Evolutionary conservation across 1,140 invertebrate genomes (phyloP).

Genomic region (Drosophila azteca): DNA sequence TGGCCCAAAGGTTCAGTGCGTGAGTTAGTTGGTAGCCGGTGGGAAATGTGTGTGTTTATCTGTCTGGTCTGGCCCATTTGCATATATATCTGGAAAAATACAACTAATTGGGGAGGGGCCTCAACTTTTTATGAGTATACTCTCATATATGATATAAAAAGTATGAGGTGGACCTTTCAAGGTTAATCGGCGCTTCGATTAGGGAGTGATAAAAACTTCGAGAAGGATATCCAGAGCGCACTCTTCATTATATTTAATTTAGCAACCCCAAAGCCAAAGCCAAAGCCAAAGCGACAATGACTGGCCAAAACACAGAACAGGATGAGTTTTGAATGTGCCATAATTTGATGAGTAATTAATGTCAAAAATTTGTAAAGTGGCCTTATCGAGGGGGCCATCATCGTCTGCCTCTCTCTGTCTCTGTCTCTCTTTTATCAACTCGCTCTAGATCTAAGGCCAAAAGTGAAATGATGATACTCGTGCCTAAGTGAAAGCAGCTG

Average conservation of each 20-base stretch:
- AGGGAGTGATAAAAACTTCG: no score
- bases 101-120: conserved; percentile 26
- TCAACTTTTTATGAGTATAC: no score
- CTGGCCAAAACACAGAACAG: conserved; percentile 33
- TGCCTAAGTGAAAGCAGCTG: conserved; percentile 72
- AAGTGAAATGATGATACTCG: conserved; percentile 54
- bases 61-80: conserved; percentile 75
- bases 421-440: conserved; percentile 40
- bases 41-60: conserved; percentile 69
- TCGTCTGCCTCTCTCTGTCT: neutral
- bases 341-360: conserved; percentile 73
- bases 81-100: conserved; percentile 50
- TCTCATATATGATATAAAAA: no score
- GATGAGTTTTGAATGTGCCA: conserved; percentile 36
- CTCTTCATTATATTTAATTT: conserved; percentile 4
- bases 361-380: conserved; percentile 45
- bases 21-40: conserved; percentile 28
- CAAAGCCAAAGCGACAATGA: conserved; percentile 47
- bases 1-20: conserved; percentile 37
- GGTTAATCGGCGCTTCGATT: conserved; percentile 35
- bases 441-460: conserved; percentile 26
- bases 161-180: conserved; percentile 40
- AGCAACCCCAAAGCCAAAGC: neutral
- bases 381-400: conserved; percentile 43
- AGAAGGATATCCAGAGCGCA: neutral